Evolutionary conservation across 2,888 invertebrate genomes (phyloP).

Genomic region (Pristionchus entomophagus): DNA sequence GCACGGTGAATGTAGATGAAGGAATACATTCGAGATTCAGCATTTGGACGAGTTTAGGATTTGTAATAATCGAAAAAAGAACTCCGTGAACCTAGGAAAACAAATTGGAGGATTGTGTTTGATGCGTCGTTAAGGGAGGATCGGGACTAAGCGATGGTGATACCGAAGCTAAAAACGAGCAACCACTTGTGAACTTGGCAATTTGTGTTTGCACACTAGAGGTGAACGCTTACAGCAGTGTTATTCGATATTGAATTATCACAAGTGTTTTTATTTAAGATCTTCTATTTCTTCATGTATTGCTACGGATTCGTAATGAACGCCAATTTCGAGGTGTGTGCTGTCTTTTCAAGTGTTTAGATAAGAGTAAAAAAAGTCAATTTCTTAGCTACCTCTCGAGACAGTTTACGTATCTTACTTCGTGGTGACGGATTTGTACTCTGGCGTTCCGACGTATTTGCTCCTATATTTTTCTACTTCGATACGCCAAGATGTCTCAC

Average conservation of each 20-base stretch:
- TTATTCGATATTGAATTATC: background rate
- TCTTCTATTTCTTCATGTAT: background rate
- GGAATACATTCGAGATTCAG: too few relatives aligned
- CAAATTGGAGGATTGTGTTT: too few relatives aligned
- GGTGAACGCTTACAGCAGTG: background rate
- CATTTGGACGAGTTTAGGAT: too few relatives aligned
- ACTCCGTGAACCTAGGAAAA: too few relatives aligned
- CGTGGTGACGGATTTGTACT: background rate
- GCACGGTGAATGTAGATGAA: background rate
- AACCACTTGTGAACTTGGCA: background rate
- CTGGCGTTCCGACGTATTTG: background rate
- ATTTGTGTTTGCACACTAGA: background rate
- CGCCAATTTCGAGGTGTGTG: background rate
- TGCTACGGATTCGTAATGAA: slow-evolving; percentile 2
- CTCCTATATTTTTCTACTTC: background rate
- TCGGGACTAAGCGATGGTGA: background rate
- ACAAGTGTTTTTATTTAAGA: too few relatives aligned
- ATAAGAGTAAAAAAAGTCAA: background rate
- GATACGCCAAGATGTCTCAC: background rate
- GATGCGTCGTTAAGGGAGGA: background rate
- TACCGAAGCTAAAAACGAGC: background rate
- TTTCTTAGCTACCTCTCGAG: background rate
- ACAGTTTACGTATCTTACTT: background rate
- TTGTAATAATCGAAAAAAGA: too few relatives aligned
- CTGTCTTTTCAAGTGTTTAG: too few relatives aligned